A percentile compares a stretch with the other conserved stretches of the same genome.
Conservation (phyloP, 2,797 vertebrate genomes). For the Gobionotothen gibberifrons region DNA sequence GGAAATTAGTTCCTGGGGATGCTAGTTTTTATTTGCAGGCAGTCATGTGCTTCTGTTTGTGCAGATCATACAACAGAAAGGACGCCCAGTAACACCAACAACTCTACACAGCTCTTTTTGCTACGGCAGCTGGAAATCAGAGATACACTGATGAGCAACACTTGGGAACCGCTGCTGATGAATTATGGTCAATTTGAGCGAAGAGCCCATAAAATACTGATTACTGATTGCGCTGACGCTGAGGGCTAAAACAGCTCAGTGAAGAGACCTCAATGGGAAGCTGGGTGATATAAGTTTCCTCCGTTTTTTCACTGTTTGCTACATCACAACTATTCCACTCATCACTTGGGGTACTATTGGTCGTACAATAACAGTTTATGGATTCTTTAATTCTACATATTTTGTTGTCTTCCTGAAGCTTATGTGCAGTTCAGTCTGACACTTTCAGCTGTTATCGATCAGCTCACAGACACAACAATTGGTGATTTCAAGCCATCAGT, state of each 20-base stretch:
- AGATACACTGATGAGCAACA: slow-evolving; percentile 32
- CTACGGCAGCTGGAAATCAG: background rate
- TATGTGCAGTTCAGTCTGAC: slow-evolving; percentile 1
- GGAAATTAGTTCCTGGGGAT: too few species aligned
- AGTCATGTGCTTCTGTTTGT: too few species aligned
- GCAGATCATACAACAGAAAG: background rate
- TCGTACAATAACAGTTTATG: background rate
- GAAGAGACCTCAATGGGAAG: background rate
- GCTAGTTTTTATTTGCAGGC: too few species aligned
- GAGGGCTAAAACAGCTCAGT: background rate
- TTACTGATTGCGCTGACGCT: slow-evolving; percentile 29
- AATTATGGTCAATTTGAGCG: slow-evolving; percentile 43
- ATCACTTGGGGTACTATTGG: background rate
- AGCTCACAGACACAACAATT: background rate
- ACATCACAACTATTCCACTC: background rate
- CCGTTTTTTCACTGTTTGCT: background rate
- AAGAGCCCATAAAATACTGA: slow-evolving; percentile 35
- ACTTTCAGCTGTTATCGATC: slow-evolving; percentile 18
- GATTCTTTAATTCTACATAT: background rate
- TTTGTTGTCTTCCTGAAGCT: background rate
- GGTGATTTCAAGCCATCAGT: background rate
- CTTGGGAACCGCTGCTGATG: slow-evolving; percentile 33
- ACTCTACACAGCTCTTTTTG: background rate
- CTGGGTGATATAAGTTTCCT: background rate
- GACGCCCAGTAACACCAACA: background rate